Conservation (phyloP, 2,888 invertebrate species). For the Microplitis manilae region DNA sequence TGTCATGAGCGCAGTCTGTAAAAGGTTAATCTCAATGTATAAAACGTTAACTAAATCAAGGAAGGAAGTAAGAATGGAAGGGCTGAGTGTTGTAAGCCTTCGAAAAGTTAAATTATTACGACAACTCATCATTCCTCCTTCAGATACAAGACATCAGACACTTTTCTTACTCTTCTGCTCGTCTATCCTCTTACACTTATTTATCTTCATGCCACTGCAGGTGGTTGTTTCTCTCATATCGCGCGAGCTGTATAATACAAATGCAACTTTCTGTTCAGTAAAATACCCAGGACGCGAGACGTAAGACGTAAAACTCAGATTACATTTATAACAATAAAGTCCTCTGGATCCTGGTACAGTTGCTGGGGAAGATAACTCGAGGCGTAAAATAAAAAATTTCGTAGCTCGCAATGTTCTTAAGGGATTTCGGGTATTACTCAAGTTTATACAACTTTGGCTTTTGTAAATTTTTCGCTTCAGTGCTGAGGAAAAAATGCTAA, state of each 20-base stretch:
- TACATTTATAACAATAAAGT: conserved; percentile 37
- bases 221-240: not conserved
- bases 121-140: not conserved
- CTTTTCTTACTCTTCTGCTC: not conserved
- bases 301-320: conserved; percentile 27
- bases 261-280: conserved; percentile 11
- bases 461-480: not conserved
- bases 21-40: conserved; percentile 8
- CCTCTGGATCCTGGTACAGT: conserved; percentile 3
- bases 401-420: conserved; percentile 28
- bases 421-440: conserved; percentile 29
- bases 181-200: not conserved
- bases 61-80: not conserved
- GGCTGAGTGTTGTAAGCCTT: not conserved
- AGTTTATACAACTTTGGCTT: not conserved
- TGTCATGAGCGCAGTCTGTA: not conserved
- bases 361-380: not conserved
- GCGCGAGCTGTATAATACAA: not conserved
- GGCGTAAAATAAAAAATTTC: conserved; percentile 22
- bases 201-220: not conserved
- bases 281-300: not conserved
- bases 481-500: no score
- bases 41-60: not conserved
- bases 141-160: not conserved
- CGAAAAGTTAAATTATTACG: not conserved